A percentile compares a stretch with the other conserved stretches of the same genome.
phyloP scores from a whole-genome alignment of 1,140 invertebrate genomes.

The Aphelenchoides fujianensis region DNA sequence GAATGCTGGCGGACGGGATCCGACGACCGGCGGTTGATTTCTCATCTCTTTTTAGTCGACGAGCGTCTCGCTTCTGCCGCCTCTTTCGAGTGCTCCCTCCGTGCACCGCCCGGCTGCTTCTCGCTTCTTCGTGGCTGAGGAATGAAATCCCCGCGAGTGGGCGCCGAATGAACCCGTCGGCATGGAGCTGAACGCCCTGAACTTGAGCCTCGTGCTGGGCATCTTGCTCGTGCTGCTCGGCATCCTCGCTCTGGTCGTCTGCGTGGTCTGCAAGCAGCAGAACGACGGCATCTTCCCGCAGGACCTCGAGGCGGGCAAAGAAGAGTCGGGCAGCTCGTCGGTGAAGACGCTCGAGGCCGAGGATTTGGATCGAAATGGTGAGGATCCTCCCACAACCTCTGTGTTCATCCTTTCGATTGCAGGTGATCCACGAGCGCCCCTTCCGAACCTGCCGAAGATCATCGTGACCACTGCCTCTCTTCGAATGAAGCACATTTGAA shows the following conservation, averaged over 20 bases:
- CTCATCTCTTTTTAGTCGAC: too few relatives aligned
- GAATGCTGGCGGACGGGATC: too few relatives aligned
- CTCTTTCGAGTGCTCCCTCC: too few relatives aligned
- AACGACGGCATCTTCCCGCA: background rate
- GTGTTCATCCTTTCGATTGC: background rate
- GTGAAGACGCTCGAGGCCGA: constrained; percentile 6
- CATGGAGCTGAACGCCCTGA: constrained; percentile 16
- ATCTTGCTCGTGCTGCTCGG: background rate
- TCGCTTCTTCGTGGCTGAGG: too few relatives aligned
- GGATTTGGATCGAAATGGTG: background rate
- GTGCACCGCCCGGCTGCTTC: too few relatives aligned
- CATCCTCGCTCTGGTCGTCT: background rate
- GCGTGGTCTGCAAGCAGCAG: constrained; percentile 2
- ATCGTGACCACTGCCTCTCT: constrained; percentile 2
- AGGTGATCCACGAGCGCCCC: background rate
- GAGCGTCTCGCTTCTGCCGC: too few relatives aligned
- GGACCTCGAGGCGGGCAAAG: background rate
- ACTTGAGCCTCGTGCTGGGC: constrained; percentile 11
- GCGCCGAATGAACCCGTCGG: background rate
- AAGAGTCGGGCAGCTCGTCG: background rate
- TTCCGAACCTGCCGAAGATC: constrained; percentile 3
- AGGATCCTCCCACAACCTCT: background rate
- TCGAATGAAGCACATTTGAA: constrained; percentile 12
- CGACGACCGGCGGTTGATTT: too few relatives aligned
- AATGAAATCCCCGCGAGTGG: too few relatives aligned